Evolutionary conservation across 2,888 invertebrate genomes (phyloP), one percentile per base, ranked within the genome.

Genomic region (Kuschelorhynchus macadamiae): DNA sequence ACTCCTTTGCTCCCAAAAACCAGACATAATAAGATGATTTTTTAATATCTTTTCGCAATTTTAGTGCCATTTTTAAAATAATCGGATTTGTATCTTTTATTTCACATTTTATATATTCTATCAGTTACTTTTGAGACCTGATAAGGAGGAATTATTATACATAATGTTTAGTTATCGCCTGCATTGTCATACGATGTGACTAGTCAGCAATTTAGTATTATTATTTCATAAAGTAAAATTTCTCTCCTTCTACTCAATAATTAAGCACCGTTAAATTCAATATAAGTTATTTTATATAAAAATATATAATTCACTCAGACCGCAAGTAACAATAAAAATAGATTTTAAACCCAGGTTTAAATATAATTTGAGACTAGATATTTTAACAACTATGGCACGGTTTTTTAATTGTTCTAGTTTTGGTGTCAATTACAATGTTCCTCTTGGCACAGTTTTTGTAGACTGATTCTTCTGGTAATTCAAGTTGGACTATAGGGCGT

Each of bases 1-100:
- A 94, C 86, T 98, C 97, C 85, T 96, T 94, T 77, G 97, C 97
- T 17, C 98, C 98, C 79, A 98, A 88, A 86, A 97, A 95, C 93
- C 94, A 94, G 72, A 95, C 94, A 85, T 95, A 95, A 85, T 94
- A 95, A 33, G 94, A 94, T 67, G 94, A 93, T 82, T 95, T 95
- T 85, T 94, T 95, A 78, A 94, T 92, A 82, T 95, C 94, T 84
- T 93, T 93, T 83, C 92, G 90, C 77, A 92, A 83, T 85, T 92
- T 89, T 80, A 93, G 85, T 82, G 93, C 93, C 93, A 93, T 93
- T 33, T 33, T 65, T 1, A 3, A 18, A 41, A 36, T 17, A 7
- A 7, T 1, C 30, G 3, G 9, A 36, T 2, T 36, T 39, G 18
- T 52, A 18, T 36, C 36, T 30, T 17, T 17, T 36, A 36, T 33